Base-by-base conservation (phyloP, 2,888 invertebrate genomes). In the Malachius bipustulatus region DNA sequence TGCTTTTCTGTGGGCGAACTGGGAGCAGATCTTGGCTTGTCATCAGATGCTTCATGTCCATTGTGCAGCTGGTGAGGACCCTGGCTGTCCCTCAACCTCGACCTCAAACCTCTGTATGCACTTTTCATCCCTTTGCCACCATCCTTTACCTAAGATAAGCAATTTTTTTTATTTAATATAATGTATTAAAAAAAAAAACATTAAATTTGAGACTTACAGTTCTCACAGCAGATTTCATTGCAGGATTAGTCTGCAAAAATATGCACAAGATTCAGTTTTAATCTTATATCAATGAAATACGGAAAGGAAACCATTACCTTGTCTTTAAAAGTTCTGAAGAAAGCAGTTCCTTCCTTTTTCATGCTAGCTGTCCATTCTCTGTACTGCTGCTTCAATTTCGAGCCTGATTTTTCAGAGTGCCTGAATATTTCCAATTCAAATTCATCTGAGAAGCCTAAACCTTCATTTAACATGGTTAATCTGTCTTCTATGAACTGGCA, bases 401-500 rank as follows among this genome's bases (percentile, higher is more conserved):
- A 70, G 46, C 70, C 67, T 26, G 72, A 70, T 52, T 77, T 77
- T 44, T 77, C 77, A 3, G 74, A 73, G 55, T 77, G 75, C 44
- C 70, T 73, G 60, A 71, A 82, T 38, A 77, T 82, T 63, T 96
- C 94, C 55, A 82, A 71, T 63, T 97, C 96, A 62, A 97, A 97
- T 56, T 94, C 89, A 60, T 97, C 96, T 19, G 83, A 83, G 59
- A 90, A 89, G 0, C 91, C 89, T 38, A 82, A 70, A 0, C 96
- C 94, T n/a, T 82, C 79, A 59, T 93, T 94, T 43, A 96, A 70
- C 71, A 91, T 78, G 48, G 87, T 83, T 47, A 96, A 66, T 48
- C 96, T 73, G 63, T 93, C 94, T 55, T 94, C 93, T 53, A 97
- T 87, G 60, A 97, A 93, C 84, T 90, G 64, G 30, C 66, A 58